Evolutionary conservation across 1,140 invertebrate species (phyloP), one percentile per base, ranked within the genome.

Genomic region (Drosophila littoralis): DNA sequence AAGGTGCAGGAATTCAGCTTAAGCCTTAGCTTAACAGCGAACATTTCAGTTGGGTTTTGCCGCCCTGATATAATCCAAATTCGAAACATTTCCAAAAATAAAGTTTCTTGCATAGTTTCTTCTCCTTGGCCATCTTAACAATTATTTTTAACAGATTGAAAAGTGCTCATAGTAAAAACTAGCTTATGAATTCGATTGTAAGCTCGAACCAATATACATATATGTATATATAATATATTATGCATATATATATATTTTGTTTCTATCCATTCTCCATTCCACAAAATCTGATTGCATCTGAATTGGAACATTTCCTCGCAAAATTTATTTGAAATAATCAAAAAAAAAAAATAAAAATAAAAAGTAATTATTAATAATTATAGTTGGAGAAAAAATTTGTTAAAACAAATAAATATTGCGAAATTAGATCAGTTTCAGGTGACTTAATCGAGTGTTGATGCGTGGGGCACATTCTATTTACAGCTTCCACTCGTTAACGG

Each of bases 391-490:
- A 42, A 35, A 55, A 12, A 77, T 63, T 52, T 40, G 63, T 71
- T 50, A 46, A 65, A 63, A 79, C 81, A 84, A 84, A 83, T 74
- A 65, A 79, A 71, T 58, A 68, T 71, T 79, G 65, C 76, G 57
- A 80, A 52, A 59, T 42, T 33, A 59, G 69, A 67, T 80, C 58
- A 76, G 55, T 55, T 76, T 46, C 13, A 72, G 45, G 59, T 77
- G 79, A 81, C 65, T 52, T 15, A 79, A 64, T 50, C 22, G 63
- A 64, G 80, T 63, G 75, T 77, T 61, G 60, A 61, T 57, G 22
- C 22, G n/a, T n/a, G n/a, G 6, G 36, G 52, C 10, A 55, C 46
- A 15, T 79, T 45, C 59, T 82, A 82, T 82, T 75, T 82, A 82
- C 80, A 82, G 58, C 76, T 38, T 36, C 32, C 36, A 48, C 45